Percentiles rank a stretch among this genome's conserved stretches.
Conservation (phyloP, 1,140 invertebrate genomes). For the Megathymus violae region DNA sequence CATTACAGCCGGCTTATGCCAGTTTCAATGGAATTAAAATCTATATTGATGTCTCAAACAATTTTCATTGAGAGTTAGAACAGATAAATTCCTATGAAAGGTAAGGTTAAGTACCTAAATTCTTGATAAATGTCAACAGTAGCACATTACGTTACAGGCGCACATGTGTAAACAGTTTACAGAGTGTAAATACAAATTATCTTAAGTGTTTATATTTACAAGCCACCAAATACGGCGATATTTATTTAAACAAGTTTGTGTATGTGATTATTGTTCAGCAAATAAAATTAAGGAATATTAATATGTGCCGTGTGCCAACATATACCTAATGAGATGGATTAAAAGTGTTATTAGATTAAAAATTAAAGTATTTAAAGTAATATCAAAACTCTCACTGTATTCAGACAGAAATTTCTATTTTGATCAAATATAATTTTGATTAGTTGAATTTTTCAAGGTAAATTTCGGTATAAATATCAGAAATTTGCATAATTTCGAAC, state of each 20-base stretch:
- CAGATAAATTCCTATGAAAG: too few species aligned
- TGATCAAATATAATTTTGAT: not conserved
- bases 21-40: too few species aligned
- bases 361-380: too few species aligned
- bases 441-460: not conserved
- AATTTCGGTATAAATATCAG: constrained; percentile 13
- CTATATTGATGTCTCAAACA: too few species aligned
- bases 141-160: constrained; percentile 14
- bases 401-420: not conserved
- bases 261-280: constrained; percentile 29
- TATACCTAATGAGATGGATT: too few species aligned
- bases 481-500: constrained; percentile 44
- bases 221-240: constrained; percentile 18
- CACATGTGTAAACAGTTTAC: constrained; percentile 26
- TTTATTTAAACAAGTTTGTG: constrained; percentile 25
- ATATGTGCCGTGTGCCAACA: not conserved
- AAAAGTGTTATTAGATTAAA: too few species aligned
- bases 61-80: too few species aligned
- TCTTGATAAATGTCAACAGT: constrained; percentile 20
- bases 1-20: too few species aligned
- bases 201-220: constrained; percentile 38
- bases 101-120: constrained; percentile 16
- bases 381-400: not conserved
- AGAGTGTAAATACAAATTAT: constrained; percentile 33
- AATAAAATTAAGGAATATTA: constrained; percentile 29